These are phyloP conservation scores for Patiria miniata DNA, from an alignment of 35 echinoderm and acorn worm species.

Conservation along the genomic window DNA sequence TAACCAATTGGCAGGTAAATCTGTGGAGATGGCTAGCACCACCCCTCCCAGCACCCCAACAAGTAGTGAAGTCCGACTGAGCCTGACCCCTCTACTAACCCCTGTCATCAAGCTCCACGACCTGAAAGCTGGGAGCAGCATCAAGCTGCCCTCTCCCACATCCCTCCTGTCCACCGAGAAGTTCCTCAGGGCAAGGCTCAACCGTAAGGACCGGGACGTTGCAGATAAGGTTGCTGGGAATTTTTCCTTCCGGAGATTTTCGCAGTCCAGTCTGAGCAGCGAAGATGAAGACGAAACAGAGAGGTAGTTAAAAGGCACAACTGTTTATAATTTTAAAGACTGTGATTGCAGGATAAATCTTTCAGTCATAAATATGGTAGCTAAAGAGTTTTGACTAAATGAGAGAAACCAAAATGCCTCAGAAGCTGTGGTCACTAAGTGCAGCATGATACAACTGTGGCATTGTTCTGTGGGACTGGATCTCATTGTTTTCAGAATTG, in stretches of 20 bases:
- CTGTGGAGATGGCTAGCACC: background rate
- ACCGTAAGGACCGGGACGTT: background rate
- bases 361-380: too few species aligned
- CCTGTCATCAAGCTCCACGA: constrained; percentile 26
- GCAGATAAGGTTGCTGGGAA: constrained; percentile 52
- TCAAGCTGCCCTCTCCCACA: constrained; percentile 34
- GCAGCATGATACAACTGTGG: too few species aligned
- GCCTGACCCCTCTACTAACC: background rate
- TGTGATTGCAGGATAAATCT: too few species aligned
- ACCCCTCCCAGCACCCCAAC: constrained; percentile 37
- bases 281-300: constrained; percentile 45
- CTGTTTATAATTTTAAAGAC: too few species aligned
- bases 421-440: too few species aligned
- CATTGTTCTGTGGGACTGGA: too few species aligned
- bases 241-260: constrained; percentile 60
- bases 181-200: constrained; percentile 14
- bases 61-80: background rate
- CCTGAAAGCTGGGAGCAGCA: constrained; percentile 38
- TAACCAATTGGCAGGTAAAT: background rate
- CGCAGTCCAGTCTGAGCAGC: constrained; percentile 52
- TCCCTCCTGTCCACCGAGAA: background rate
- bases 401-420: too few species aligned
- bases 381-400: too few species aligned
- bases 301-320: constrained; percentile 26
- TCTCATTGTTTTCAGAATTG: too few species aligned